Conservation (phyloP, 1,140 invertebrate species). For the Habropoda laboriosa region DNA sequence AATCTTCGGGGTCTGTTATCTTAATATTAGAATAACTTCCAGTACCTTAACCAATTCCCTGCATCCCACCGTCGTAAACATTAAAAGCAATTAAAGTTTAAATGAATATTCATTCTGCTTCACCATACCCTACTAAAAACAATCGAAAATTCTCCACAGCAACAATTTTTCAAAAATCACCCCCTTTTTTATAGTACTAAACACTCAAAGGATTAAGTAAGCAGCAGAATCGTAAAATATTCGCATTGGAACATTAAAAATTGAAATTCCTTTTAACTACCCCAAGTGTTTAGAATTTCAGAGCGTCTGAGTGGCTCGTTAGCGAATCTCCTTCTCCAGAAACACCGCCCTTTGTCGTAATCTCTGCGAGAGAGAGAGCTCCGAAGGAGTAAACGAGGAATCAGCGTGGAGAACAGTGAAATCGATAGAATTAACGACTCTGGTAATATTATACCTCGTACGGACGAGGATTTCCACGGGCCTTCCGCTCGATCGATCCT, state of each 20-base stretch:
- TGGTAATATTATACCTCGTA: constrained; percentile 37
- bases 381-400: constrained; percentile 34
- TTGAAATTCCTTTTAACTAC: constrained; percentile 12
- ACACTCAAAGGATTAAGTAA: no score
- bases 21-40: background rate
- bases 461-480: constrained; percentile 14
- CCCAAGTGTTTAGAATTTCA: constrained; percentile 17
- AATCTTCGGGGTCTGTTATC: background rate
- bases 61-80: no score
- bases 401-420: background rate
- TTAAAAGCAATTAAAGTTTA: no score
- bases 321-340: background rate
- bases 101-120: no score
- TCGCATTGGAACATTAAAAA: background rate
- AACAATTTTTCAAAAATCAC: no score
- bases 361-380: constrained; percentile 40
- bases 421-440: constrained; percentile 51
- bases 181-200: no score
- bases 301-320: constrained; percentile 23
- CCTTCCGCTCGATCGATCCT: constrained; percentile 44
- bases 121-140: no score
- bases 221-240: background rate
- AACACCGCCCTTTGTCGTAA: constrained; percentile 35
- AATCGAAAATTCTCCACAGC: no score
- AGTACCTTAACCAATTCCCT: background rate